Percentiles rank a stretch among this genome's conserved stretches.
Evolutionary conservation across 2,888 invertebrate species (phyloP).

Genomic region (Tetrapedia diversipes): DNA sequence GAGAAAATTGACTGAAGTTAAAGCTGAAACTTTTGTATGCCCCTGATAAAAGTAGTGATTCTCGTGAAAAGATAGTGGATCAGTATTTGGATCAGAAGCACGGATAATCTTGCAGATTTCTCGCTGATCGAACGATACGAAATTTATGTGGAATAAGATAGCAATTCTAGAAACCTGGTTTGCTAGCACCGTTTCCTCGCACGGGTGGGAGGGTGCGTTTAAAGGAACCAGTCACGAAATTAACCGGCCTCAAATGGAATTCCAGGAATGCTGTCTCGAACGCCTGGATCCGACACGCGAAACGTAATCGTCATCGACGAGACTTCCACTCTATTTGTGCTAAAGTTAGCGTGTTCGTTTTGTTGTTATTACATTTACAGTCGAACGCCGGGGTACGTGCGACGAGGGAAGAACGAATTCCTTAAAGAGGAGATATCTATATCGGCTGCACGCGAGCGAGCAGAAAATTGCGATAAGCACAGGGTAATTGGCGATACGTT

Average conservation of each 20-base stretch:
- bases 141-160: conserved; percentile 3
- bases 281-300: conserved; percentile 17
- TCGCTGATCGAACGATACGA: neutral
- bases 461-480: neutral
- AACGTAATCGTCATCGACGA: conserved; percentile 1
- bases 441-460: neutral
- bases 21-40: no score
- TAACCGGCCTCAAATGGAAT: neutral
- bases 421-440: neutral
- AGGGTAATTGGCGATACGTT: neutral
- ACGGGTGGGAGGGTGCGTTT: neutral
- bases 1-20: no score
- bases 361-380: neutral
- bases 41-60: no score
- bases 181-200: neutral
- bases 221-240: conserved; percentile 9
- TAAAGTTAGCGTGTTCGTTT: neutral
- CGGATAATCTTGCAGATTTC: neutral
- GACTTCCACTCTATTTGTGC: neutral
- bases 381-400: neutral
- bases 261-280: neutral
- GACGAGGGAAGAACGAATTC: neutral
- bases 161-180: neutral
- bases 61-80: no score
- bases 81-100: no score